phyloP scores from a whole-genome alignment of 2,797 vertebrate genomes.

The Orientallactaga sibirica region DNA sequence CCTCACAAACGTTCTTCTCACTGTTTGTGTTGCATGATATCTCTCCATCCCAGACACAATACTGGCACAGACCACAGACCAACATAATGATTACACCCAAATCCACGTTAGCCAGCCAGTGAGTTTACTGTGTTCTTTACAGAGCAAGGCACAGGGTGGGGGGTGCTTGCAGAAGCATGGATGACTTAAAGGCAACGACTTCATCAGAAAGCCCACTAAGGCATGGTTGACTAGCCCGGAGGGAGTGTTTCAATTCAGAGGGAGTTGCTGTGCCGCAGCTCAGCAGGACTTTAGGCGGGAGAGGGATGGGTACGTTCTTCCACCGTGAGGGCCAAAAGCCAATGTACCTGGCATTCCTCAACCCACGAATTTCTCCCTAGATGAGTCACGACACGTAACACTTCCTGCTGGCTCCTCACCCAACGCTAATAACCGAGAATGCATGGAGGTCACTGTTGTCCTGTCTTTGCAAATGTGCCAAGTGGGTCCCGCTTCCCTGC shows the following conservation, averaged over 20 bases:
- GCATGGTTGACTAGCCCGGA: no score
- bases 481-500: not conserved
- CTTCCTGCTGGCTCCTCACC: not conserved
- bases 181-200: no score
- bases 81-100: no score
- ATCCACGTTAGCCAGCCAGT: no score
- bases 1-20: accelerated
- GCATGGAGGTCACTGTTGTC: not conserved
- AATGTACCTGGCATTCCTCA: not conserved
- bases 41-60: no score
- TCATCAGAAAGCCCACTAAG: no score
- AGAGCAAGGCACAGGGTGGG: no score
- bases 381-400: not conserved
- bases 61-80: no score
- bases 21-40: no score
- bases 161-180: no score
- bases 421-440: not conserved
- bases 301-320: not conserved
- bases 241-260: no score
- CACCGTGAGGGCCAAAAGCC: not conserved
- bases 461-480: not conserved
- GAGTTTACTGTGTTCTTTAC: no score
- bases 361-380: not conserved
- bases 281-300: not conserved
- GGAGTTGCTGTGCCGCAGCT: not conserved